These are phyloP conservation scores for Furcifer pardalis DNA, from an alignment of 2,797 vertebrate species.

Conservation along the genomic window DNA sequence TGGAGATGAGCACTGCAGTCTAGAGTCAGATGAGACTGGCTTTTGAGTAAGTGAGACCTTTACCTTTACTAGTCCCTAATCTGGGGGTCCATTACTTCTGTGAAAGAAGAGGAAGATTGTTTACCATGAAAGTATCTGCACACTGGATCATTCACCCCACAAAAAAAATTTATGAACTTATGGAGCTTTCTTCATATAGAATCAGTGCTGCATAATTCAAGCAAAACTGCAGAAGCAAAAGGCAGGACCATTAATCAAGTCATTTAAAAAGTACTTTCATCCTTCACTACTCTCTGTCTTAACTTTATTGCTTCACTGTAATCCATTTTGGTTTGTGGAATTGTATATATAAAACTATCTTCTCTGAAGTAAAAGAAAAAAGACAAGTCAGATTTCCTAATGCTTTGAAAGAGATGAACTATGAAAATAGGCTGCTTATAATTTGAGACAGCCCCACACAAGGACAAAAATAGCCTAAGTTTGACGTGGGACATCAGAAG, in stretches of 20 bases:
- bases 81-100: slow-evolving; percentile 17
- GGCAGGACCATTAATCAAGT: not conserved
- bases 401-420: not conserved
- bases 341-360: not conserved
- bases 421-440: not conserved
- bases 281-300: not conserved
- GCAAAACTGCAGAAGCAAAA: not conserved
- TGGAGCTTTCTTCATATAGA: not conserved
- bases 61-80: slow-evolving; percentile 32
- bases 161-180: not conserved
- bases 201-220: not conserved
- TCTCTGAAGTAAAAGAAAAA: not conserved
- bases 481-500: not conserved
- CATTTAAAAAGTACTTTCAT: not conserved
- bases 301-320: not conserved
- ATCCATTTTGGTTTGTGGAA: not conserved
- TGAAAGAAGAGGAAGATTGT: not conserved
- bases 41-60: no score
- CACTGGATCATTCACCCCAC: no score
- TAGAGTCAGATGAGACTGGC: no score
- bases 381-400: not conserved
- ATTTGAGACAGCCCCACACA: not conserved
- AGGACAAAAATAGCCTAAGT: not conserved
- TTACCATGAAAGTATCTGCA: slow-evolving; percentile 13
- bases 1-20: no score